phyloP scores from a whole-genome alignment of 2,888 invertebrate genomes.

The Leptopilina drosophilae region DNA sequence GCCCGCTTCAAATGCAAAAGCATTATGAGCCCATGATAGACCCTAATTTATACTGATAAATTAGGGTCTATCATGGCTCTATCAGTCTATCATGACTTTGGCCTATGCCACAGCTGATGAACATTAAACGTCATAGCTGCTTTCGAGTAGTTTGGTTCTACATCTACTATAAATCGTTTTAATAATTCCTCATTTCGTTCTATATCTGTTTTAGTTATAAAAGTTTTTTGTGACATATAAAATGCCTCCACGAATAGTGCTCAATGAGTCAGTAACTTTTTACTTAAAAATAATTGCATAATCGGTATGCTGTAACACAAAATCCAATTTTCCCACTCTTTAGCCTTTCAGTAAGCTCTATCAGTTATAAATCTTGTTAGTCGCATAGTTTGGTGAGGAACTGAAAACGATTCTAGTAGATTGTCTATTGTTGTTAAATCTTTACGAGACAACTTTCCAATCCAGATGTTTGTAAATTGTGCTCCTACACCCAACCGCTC shows the following conservation, averaged over 20 bases:
- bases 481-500: neutral
- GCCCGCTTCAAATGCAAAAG: too few species aligned
- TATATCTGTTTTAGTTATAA: too few species aligned
- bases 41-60: too few species aligned
- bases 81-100: too few species aligned
- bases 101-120: constrained; percentile 46
- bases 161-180: too few species aligned
- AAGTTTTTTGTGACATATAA: too few species aligned
- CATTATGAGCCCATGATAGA: too few species aligned
- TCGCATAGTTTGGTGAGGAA: neutral
- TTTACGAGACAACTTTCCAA: neutral
- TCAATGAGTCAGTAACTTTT: neutral
- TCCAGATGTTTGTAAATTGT: neutral
- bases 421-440: neutral
- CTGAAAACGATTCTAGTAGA: constrained; percentile 1
- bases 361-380: neutral
- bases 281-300: neutral
- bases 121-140: constrained; percentile 43
- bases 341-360: neutral
- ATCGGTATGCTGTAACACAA: neutral
- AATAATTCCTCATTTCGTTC: too few species aligned
- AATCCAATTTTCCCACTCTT: constrained; percentile 47
- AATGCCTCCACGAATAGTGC: constrained; percentile 40
- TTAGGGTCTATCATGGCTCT: too few species aligned
- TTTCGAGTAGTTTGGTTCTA: too few species aligned